Evolutionary conservation across 2,113 vertebrate species (phyloP).

Genomic region (Crotalus viridis): DNA sequence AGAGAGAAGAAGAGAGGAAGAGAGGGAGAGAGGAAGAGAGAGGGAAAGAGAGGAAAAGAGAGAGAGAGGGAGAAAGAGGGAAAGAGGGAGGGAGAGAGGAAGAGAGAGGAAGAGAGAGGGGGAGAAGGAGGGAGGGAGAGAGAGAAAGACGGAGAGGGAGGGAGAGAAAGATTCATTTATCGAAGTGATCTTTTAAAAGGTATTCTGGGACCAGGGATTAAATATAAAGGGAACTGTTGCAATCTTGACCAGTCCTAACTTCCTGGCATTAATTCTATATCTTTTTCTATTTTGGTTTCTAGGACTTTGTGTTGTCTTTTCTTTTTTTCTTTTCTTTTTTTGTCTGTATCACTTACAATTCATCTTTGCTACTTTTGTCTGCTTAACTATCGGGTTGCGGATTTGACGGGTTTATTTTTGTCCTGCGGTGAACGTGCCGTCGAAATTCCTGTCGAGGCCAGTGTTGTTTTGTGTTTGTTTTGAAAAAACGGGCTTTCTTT

Average conservation of each 20-base stretch:
- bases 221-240: not conserved
- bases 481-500: not conserved
- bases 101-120: too few species aligned
- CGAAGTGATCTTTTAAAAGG: slow-evolving; percentile 27
- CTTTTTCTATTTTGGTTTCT: not conserved
- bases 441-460: not conserved
- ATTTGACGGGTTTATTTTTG: not conserved
- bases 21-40: too few species aligned
- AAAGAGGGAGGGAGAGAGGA: too few species aligned
- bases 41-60: too few species aligned
- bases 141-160: not conserved
- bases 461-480: not conserved
- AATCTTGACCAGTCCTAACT: not conserved
- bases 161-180: not conserved
- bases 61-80: too few species aligned
- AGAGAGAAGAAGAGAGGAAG: too few species aligned
- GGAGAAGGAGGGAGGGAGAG: too few species aligned
- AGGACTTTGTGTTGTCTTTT: too few species aligned
- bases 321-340: too few species aligned
- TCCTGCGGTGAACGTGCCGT: not conserved
- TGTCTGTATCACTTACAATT: not conserved
- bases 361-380: not conserved
- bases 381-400: too few species aligned
- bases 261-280: not conserved
- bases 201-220: slow-evolving; percentile 8